A percentile compares a stretch with the other conserved stretches of the same genome.
phyloP scores from a whole-genome alignment of 2,797 vertebrate species.

The Coranthus polyacanthus region DNA sequence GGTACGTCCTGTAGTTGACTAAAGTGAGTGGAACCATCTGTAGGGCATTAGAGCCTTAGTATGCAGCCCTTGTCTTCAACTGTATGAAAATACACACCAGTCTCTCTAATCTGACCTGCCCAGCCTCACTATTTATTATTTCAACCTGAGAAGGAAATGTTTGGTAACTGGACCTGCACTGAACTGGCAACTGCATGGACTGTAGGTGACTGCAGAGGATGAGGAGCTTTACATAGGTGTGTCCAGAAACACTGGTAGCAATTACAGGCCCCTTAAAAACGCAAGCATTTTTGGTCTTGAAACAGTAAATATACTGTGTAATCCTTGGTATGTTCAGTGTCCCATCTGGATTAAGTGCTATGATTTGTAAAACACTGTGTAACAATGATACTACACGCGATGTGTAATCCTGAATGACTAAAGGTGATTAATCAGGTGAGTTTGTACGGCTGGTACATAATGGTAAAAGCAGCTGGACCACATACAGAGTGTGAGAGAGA shows the following conservation, averaged over 20 bases:
- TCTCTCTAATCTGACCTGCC: constrained; percentile 65
- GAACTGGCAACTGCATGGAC: constrained; percentile 41
- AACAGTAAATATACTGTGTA: neutral
- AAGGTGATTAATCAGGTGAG: constrained; percentile 36
- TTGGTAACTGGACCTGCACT: constrained; percentile 69
- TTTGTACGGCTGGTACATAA: constrained; percentile 14
- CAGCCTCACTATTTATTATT: constrained; percentile 75
- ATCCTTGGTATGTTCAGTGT: constrained; percentile 5
- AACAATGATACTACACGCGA: neutral
- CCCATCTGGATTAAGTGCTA: neutral
- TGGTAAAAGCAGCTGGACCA: constrained; percentile 56
- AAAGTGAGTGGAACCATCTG: constrained; percentile 77
- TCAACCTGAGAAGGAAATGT: constrained; percentile 71
- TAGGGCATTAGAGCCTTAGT: constrained; percentile 64
- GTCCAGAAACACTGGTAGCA: constrained; percentile 37
- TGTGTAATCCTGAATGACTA: constrained; percentile 9
- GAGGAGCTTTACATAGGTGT: constrained; percentile 40
- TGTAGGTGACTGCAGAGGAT: constrained; percentile 43
- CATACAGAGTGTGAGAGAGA: constrained; percentile 15
- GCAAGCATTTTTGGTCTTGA: neutral
- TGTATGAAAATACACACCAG: constrained; percentile 74
- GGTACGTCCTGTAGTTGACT: constrained; percentile 57
- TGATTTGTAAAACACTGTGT: neutral
- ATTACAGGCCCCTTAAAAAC: constrained; percentile 31
- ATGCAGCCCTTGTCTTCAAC: constrained; percentile 60